Percentiles rank a stretch among this genome's conserved stretches.
phyloP scores from a whole-genome alignment of 2,888 invertebrate species.

The Physocephala rufipes region DNA sequence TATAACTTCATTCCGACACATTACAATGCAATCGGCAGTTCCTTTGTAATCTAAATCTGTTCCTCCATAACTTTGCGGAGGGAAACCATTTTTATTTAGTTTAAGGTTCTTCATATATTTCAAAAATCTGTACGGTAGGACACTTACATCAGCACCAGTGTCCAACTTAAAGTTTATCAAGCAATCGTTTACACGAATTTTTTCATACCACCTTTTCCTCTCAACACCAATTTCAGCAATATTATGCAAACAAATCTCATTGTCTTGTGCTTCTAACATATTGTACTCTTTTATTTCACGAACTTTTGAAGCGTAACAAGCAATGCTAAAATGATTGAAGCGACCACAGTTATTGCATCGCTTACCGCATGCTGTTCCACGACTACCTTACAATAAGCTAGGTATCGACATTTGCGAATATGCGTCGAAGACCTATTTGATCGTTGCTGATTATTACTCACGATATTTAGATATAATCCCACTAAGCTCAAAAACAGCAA shows the following conservation, averaged over 20 bases:
- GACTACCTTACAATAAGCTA: conserved; percentile 48
- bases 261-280: no score
- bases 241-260: no score
- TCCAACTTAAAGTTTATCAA: conserved; percentile 40
- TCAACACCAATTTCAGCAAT: no score
- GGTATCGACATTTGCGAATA: conserved; percentile 52
- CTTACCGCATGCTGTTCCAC: conserved; percentile 38
- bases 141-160: conserved; percentile 39
- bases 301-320: conserved; percentile 34
- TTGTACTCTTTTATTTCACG: no score
- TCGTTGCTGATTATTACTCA: conserved; percentile 42
- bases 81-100: conserved; percentile 33
- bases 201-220: no score
- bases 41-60: conserved; percentile 32
- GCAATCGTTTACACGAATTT: conserved; percentile 9
- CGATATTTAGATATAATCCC: conserved; percentile 43
- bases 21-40: conserved; percentile 30
- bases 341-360: no score
- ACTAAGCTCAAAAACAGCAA: conserved; percentile 42
- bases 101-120: conserved; percentile 32
- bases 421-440: conserved; percentile 34
- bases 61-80: no score
- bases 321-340: conserved; percentile 36
- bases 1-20: conserved; percentile 38
- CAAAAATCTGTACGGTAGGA: conserved; percentile 36